Conservation (phyloP, 2,113 vertebrate species). For the Gulo gulo region DNA sequence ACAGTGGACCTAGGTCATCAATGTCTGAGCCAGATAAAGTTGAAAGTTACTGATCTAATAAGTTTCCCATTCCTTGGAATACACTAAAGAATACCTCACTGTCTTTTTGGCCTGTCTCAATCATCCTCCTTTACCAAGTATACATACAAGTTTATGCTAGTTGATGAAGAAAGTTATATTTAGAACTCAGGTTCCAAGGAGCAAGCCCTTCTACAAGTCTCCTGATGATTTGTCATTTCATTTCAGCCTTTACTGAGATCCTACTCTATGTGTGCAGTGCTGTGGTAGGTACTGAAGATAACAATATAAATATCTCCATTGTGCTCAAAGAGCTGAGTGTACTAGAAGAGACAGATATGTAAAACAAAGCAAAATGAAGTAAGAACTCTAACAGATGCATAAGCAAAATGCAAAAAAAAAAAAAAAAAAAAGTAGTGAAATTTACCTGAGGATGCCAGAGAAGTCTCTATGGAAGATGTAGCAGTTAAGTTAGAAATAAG, state of each 20-base stretch:
- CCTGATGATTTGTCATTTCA: not conserved
- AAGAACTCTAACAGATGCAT: not conserved
- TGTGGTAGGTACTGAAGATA: not conserved
- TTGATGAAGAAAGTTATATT: not conserved
- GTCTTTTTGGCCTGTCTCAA: not conserved
- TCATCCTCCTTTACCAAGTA: not conserved
- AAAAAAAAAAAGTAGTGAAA: not conserved
- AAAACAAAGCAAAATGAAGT: slow-evolving; percentile 24
- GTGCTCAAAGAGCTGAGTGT: not conserved
- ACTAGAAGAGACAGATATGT: not conserved
- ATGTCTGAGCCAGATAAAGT: not conserved
- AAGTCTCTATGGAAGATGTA: not conserved
- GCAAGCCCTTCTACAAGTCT: not conserved
- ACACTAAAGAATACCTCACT: not conserved
- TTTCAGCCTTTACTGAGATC: not conserved
- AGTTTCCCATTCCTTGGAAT: not conserved
- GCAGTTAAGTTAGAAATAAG: not conserved
- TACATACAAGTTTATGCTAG: not conserved
- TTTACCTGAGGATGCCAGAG: not conserved
- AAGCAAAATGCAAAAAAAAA: not conserved
- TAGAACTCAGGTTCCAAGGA: not conserved
- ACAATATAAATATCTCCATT: not conserved
- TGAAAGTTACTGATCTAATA: not conserved
- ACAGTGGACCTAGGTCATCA: not conserved
- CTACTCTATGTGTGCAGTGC: not conserved